A percentile compares a stretch with the other conserved stretches of the same genome.
These are phyloP conservation scores for Drosophila bunnanda DNA, from an alignment of 2,888 invertebrate species.

Conservation along the genomic window DNA sequence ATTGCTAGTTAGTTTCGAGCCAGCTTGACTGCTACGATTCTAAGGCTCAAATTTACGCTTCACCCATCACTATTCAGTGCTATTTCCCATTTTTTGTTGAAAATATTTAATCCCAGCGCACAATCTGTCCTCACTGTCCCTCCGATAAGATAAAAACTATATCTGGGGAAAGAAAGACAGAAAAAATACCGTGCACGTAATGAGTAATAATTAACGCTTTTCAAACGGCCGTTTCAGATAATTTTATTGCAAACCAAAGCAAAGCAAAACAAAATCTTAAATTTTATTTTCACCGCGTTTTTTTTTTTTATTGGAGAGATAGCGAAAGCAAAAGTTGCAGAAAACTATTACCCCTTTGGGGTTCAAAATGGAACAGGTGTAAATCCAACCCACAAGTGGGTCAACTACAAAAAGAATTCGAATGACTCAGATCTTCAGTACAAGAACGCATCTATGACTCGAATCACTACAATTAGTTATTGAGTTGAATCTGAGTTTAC, in stretches of 20 bases:
- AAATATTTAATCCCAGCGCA: conserved; percentile 43
- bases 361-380: background rate
- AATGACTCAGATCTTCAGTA: background rate
- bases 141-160: conserved; percentile 60
- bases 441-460: background rate
- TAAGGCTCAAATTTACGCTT: background rate
- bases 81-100: conserved; percentile 16
- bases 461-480: background rate
- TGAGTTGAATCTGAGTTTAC: background rate
- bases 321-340: conserved; percentile 1
- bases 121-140: conserved; percentile 38
- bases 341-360: background rate
- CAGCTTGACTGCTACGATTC: background rate
- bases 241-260: conserved; percentile 46
- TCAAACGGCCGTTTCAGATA: conserved; percentile 32
- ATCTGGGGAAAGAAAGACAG: conserved; percentile 26
- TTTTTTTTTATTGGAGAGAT: conserved; percentile 31
- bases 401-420: background rate
- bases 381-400: background rate
- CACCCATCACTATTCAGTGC: conserved; percentile 5
- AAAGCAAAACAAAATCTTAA: conserved; percentile 46
- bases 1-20: conserved; percentile 24
- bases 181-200: conserved; percentile 48
- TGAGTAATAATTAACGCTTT: conserved; percentile 64
- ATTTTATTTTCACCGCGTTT: conserved; percentile 22